Base-by-base conservation (phyloP, 2,888 invertebrate genomes). In the Hemicrepidius hirtus region DNA sequence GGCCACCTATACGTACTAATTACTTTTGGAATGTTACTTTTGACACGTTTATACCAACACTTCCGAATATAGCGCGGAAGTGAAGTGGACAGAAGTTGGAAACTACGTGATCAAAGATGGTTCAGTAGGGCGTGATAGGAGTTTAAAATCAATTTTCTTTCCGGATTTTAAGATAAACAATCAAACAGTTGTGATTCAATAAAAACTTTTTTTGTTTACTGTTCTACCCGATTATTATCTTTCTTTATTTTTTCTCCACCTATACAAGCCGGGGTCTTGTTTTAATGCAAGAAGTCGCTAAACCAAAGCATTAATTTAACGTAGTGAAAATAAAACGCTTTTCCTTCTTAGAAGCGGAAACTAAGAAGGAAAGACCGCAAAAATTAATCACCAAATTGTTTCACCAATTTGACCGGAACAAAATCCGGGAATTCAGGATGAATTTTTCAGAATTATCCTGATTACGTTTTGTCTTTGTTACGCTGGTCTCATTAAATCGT, bases 301-400 rank as follows among this genome's bases (percentile, higher is more conserved):
- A 53, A 13, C 53, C 53, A 13, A 13, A 13, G 28, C 53, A 53
- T 53, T 53, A 53, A 28, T 53, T 53, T 28, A 53, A 28, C 53
- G 53, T 53, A 53, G 28, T 53, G 53, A 53, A 53, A 53, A 53
- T 53, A 53, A 53, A 53, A 53, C 53, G 28, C 53, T 53, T 53
- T 53, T 7, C 28, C 53, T 53, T n/a, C 21, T 49, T 53, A 53
- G 12, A 9, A 24, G 13, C 28, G 53, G 28, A 53, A 46, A 53
- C 28, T 13, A 28, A 28, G 53, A n/a, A 53, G 53, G 28, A 53
- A 6, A 28, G 53, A 24, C 53, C 24, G 24, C 53, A 53, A 28
- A 53, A 53, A 53, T 53, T 53, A 53, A 53, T 53, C 53, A 28
- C 53, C 53, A 53, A 53, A 53, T 53, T 53, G 53, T 53, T 53